Conservation (phyloP, 2,888 invertebrate genomes). For the Calephelis perditalis region DNA sequence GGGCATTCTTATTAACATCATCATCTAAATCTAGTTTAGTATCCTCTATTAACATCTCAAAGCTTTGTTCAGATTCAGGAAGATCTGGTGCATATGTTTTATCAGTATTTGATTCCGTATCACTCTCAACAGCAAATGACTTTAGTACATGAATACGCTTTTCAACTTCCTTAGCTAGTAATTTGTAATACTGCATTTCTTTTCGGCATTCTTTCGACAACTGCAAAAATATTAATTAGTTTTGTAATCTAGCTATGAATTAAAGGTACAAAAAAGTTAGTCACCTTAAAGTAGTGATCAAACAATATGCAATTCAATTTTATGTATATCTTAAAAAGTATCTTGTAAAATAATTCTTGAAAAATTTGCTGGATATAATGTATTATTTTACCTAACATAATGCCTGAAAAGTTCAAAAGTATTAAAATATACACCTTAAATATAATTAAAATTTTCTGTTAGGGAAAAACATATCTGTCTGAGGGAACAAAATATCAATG, state of each 20-base stretch:
- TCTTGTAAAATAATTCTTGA: slow-evolving; percentile 14
- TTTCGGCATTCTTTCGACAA: slow-evolving; percentile 80
- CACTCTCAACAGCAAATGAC: slow-evolving; percentile 48
- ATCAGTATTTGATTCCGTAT: slow-evolving; percentile 46
- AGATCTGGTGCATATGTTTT: slow-evolving; percentile 53
- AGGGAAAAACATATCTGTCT: no score
- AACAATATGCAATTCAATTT: slow-evolving; percentile 17
- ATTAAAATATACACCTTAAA: not conserved
- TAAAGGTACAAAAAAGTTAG: slow-evolving; percentile 10
- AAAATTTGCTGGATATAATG: slow-evolving; percentile 6
- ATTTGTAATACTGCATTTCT: slow-evolving; percentile 83
- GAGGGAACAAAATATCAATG: no score
- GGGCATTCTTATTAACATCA: slow-evolving; percentile 32
- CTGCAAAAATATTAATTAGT: slow-evolving; percentile 56
- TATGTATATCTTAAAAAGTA: slow-evolving; percentile 17
- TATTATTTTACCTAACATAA: slow-evolving; percentile 1
- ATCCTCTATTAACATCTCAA: slow-evolving; percentile 36
- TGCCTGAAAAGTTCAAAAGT: slow-evolving; percentile 15
- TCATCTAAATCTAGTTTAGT: slow-evolving; percentile 30
- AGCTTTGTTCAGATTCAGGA: slow-evolving; percentile 46
- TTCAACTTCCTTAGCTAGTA: slow-evolving; percentile 82
- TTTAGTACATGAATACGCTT: slow-evolving; percentile 68
- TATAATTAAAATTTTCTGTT: no score
- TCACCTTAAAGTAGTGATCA: slow-evolving; percentile 17
- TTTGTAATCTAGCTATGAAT: slow-evolving; percentile 6